Evolutionary conservation across 2,797 vertebrate genomes (phyloP).

Genomic region (Danionella dracula): DNA sequence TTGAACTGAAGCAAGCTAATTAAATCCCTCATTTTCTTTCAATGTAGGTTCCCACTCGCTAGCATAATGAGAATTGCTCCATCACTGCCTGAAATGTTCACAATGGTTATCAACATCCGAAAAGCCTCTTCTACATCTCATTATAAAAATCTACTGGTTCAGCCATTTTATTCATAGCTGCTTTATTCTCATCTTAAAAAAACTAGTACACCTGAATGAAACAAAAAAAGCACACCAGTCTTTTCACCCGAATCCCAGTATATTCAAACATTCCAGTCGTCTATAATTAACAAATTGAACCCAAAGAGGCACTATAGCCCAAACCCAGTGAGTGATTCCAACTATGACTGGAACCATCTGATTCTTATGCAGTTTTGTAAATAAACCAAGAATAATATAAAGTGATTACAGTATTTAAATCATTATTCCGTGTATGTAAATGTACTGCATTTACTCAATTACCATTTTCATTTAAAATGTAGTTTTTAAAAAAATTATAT

Average conservation of each 20-base stretch:
- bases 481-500: too few species aligned
- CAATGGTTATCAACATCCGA: not conserved
- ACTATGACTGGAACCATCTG: slow-evolving; percentile 51
- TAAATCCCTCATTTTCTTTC: slow-evolving; percentile 2
- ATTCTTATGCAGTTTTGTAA: slow-evolving; percentile 35
- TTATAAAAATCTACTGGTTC: slow-evolving; percentile 18
- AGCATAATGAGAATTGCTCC: slow-evolving; percentile 24
- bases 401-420: too few species aligned
- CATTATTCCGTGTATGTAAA: too few species aligned
- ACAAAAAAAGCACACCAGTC: slow-evolving; percentile 7
- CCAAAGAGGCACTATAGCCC: slow-evolving; percentile 5
- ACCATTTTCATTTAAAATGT: too few species aligned
- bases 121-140: slow-evolving; percentile 14
- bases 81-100: slow-evolving; percentile 7
- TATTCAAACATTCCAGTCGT: not conserved
- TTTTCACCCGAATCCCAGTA: slow-evolving; percentile 3
- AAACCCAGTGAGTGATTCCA: too few species aligned
- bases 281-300: not conserved
- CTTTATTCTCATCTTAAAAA: slow-evolving; percentile 2
- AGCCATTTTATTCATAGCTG: slow-evolving; percentile 2
- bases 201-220: too few species aligned
- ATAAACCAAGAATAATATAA: too few species aligned
- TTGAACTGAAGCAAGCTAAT: slow-evolving; percentile 4
- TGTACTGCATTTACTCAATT: too few species aligned
- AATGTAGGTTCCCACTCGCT: slow-evolving; percentile 3